Evolutionary conservation across 2,113 vertebrate genomes (phyloP).

Genomic region (Tetraodon nigroviridis): DNA sequence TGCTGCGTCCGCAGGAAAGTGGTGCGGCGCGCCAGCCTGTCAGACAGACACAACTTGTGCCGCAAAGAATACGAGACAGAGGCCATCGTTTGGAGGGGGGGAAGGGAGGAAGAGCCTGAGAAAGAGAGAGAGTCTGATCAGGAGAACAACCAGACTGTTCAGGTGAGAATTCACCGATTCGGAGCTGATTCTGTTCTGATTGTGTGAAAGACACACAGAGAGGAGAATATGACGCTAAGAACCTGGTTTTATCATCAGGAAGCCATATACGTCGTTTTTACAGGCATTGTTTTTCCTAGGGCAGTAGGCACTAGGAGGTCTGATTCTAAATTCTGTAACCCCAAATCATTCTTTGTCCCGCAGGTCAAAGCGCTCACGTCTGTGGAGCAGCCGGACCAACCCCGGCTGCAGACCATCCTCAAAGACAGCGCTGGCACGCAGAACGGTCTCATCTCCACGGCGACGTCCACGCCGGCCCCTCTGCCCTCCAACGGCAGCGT

Average conservation of each 20-base stretch:
- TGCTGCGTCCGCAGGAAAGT: slow-evolving; percentile 81
- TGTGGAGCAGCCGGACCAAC: slow-evolving; percentile 58
- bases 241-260: no score
- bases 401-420: slow-evolving; percentile 74
- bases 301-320: no score
- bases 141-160: slow-evolving; percentile 82
- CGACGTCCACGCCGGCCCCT: slow-evolving; percentile 13
- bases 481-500: not conserved
- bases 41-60: slow-evolving; percentile 91
- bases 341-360: slow-evolving; percentile 10
- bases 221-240: no score
- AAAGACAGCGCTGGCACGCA: slow-evolving; percentile 70
- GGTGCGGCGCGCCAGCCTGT: slow-evolving; percentile 91
- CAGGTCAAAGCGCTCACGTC: slow-evolving; percentile 55
- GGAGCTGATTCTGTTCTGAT: not conserved
- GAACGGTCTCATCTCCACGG: slow-evolving; percentile 69
- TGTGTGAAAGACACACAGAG: no score
- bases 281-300: no score
- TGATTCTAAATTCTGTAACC: no score
- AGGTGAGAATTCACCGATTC: slow-evolving; percentile 14
- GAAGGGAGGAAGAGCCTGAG: slow-evolving; percentile 74
- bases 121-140: slow-evolving; percentile 84
- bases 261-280: no score
- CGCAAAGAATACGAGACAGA: slow-evolving; percentile 95
- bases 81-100: slow-evolving; percentile 93